phyloP scores from a whole-genome alignment of 2,113 vertebrate genomes.

The Harpagus bidentatus region DNA sequence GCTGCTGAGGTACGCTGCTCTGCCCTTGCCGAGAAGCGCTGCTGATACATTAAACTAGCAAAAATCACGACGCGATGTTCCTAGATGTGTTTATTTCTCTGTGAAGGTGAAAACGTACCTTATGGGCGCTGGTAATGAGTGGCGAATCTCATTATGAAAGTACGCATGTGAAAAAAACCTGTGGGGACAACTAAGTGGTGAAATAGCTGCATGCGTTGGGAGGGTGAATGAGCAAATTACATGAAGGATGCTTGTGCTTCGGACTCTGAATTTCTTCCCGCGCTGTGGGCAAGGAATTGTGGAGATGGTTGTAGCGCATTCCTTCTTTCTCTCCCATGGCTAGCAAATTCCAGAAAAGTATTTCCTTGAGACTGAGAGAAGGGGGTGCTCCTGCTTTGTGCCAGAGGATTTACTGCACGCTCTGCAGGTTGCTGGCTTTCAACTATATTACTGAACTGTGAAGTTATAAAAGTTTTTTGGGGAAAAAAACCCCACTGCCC shows the following conservation, averaged over 20 bases:
- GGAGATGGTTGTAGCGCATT: rapidly evolving
- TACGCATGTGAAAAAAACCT: rapidly evolving
- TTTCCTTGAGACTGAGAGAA: background rate
- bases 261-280: background rate
- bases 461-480: rapidly evolving
- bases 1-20: rapidly evolving
- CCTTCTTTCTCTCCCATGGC: background rate
- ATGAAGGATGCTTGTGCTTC: background rate
- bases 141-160: too few relatives aligned
- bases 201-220: rapidly evolving
- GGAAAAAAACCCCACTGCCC: background rate
- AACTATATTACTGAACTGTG: rapidly evolving
- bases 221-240: background rate
- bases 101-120: background rate
- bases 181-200: background rate
- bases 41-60: background rate
- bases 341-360: background rate
- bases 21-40: background rate
- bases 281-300: background rate
- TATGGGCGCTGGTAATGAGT: rapidly evolving
- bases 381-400: too few relatives aligned
- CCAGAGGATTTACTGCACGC: rapidly evolving
- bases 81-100: background rate
- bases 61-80: rapidly evolving
- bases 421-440: background rate